These are phyloP conservation scores for Serrognathus titanus DNA, from an alignment of 2,888 invertebrate genomes.

Conservation along the genomic window DNA sequence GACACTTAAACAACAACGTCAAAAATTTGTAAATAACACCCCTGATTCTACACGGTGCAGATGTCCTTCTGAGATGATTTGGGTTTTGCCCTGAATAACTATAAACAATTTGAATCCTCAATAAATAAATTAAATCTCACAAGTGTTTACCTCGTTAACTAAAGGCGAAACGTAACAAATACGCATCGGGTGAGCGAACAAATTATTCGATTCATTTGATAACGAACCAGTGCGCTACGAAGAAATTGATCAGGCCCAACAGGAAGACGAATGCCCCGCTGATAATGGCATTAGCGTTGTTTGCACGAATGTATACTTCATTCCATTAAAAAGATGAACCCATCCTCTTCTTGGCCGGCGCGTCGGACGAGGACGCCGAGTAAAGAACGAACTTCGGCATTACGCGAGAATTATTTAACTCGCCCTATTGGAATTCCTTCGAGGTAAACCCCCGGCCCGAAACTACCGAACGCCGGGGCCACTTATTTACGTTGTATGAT, in stretches of 20 bases:
- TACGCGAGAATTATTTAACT: slow-evolving; percentile 1
- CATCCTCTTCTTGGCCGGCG: neutral
- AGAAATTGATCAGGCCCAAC: slow-evolving; percentile 1
- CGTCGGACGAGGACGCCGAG: neutral
- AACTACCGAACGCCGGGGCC: no score
- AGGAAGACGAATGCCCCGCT: slow-evolving; percentile 9
- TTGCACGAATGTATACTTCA: slow-evolving; percentile 5
- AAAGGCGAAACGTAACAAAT: neutral
- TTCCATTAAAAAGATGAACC: neutral
- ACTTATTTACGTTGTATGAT: no score
- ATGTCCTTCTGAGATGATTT: no score
- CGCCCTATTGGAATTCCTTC: neutral
- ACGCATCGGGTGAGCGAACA: neutral
- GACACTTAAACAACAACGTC: no score
- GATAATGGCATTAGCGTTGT: slow-evolving; percentile 13
- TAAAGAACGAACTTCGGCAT: neutral
- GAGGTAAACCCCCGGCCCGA: neutral
- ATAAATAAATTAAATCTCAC: no score
- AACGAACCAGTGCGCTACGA: neutral
- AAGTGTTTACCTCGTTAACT: no score
- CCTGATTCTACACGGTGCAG: no score
- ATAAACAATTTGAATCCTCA: no score
- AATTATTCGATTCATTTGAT: neutral
- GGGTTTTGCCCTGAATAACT: no score
- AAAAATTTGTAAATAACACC: no score